Evolutionary conservation across 1,140 invertebrate genomes (phyloP), one percentile per base, ranked within the genome.

Genomic region (Drosophila orena): DNA sequence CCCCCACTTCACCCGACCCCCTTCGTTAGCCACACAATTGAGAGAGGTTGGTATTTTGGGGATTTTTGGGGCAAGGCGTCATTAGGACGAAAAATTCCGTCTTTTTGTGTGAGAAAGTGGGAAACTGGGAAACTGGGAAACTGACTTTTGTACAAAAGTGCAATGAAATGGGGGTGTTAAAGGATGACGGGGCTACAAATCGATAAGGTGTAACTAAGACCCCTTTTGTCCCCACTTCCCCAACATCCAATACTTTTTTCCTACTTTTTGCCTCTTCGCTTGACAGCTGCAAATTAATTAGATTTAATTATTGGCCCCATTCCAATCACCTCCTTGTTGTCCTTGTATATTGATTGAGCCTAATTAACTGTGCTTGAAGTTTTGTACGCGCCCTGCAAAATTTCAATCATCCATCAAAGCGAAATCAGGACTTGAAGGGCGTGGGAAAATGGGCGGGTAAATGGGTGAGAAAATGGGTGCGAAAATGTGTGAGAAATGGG

Each of bases 271-370:
- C 59, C 50, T 17, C 40, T 52, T 43, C 61, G 59, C 74, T 88
- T 88, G 84, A 89, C 79, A 88, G 84, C 83, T 83, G 79, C 79
- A 89, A 88, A 88, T 88, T 88, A 88, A 88, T 88, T 88, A 89
- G 83, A 89, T 88, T 88, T 89, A 88, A 88, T 88, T 88, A 88
- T 88, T 88, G 81, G 54, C 46, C 65, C 46, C 53, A 40, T 49
- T 78, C 64, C 56, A 55, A 50, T 7, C 11, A 11, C 11, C 55
- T 74, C 34, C 64, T 69, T 59, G 57, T 66, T 68, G 64, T 68
- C 68, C 52, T 57, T 49, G 68, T 70, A 70, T 66, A 74, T 85
- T 88, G 84, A 88, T 88, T 88, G 79, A 58, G 76, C 79, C 83
- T 88, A 89, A 88, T 88, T 88, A 89, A 88, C 84, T 88, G 79